These are phyloP conservation scores for Pocillopora damicornis DNA, from an alignment of 64 coral and sea anemone genomes.

Conservation along the genomic window DNA sequence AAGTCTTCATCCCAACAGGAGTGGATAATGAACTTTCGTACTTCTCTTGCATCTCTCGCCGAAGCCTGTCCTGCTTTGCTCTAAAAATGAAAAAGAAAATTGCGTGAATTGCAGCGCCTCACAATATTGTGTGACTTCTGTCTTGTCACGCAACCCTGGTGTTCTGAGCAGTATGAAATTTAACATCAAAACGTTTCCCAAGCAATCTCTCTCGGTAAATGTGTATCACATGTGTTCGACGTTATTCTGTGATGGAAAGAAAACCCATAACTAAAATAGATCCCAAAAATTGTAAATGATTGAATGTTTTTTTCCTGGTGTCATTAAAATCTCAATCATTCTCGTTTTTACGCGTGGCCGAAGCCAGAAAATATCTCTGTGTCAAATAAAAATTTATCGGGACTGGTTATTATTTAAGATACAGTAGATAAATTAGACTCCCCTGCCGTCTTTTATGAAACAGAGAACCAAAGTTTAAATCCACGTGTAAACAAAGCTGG, in stretches of 20 bases:
- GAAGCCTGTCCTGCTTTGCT: constrained; percentile 44
- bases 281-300: too few species aligned
- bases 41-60: constrained; percentile 61
- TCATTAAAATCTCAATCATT: too few species aligned
- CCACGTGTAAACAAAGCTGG: neutral
- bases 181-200: too few species aligned
- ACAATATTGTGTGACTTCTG: neutral
- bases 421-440: neutral
- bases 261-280: too few species aligned
- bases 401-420: too few species aligned
- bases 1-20: constrained; percentile 37
- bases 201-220: too few species aligned
- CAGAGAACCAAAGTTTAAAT: neutral
- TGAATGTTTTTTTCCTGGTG: too few species aligned
- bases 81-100: neutral
- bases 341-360: neutral
- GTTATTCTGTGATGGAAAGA: too few species aligned
- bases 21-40: constrained; percentile 36
- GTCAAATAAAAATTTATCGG: neutral
- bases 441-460: neutral
- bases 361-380: neutral
- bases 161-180: neutral
- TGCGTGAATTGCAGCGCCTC: neutral
- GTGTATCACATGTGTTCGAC: too few species aligned
- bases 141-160: neutral